Evolutionary conservation across 2,888 invertebrate genomes (phyloP).

Genomic region (Pandemis cinnamomeana): DNA sequence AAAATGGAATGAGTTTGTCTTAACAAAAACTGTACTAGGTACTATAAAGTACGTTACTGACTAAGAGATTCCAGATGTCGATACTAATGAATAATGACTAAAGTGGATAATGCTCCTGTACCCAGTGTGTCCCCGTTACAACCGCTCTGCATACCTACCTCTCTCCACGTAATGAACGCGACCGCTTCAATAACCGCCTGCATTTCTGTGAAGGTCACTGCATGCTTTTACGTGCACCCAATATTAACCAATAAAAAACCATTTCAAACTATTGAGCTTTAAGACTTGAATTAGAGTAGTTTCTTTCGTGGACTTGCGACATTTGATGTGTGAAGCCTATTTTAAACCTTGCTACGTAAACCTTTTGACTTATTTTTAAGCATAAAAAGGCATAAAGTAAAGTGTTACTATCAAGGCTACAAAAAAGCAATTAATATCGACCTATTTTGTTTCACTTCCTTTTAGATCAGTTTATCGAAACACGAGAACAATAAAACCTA

Average conservation of each 20-base stretch:
- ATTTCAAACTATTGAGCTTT: neutral
- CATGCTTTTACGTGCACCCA: slow-evolving; percentile 33
- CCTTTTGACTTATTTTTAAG: slow-evolving; percentile 24
- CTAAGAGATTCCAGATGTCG: neutral
- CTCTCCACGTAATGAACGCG: slow-evolving; percentile 51
- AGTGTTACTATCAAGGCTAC: slow-evolving; percentile 10
- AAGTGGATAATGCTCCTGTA: slow-evolving; percentile 27
- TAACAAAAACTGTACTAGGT: no score
- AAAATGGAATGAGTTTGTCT: no score
- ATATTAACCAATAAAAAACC: slow-evolving; percentile 1
- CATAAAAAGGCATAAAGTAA: slow-evolving; percentile 11
- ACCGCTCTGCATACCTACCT: slow-evolving; percentile 54
- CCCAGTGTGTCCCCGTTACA: slow-evolving; percentile 34
- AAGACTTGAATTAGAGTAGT: neutral
- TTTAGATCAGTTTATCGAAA: slow-evolving; percentile 10
- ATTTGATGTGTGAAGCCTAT: neutral
- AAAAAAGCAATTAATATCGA: slow-evolving; percentile 12
- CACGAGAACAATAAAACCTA: neutral
- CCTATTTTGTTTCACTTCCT: slow-evolving; percentile 32
- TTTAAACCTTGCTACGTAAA: slow-evolving; percentile 20
- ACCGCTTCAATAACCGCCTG: slow-evolving; percentile 48
- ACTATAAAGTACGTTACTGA: no score
- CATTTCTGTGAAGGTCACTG: slow-evolving; percentile 65
- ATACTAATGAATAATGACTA: neutral
- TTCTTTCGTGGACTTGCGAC: neutral